phyloP scores from a whole-genome alignment of 2,113 vertebrate species.

The Dasyornis broadbenti region DNA sequence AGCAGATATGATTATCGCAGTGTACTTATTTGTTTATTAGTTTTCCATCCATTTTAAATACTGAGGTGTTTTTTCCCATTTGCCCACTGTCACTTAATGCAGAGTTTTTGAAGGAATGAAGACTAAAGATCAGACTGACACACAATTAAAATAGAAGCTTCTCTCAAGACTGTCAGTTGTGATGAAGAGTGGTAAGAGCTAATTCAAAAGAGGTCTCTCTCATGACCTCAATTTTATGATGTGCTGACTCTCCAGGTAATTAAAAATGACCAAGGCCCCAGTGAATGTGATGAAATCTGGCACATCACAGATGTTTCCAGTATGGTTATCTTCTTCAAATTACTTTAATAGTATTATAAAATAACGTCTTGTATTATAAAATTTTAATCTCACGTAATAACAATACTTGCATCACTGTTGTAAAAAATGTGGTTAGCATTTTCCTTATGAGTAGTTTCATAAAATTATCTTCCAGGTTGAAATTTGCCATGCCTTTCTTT shows the following conservation, averaged over 20 bases:
- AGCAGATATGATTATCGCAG: neutral
- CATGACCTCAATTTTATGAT: constrained; percentile 64
- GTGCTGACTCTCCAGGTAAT: constrained; percentile 48
- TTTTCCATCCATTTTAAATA: neutral
- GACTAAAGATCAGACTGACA: neutral
- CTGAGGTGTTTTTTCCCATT: neutral
- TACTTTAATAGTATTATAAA: constrained; percentile 14
- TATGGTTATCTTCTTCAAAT: neutral
- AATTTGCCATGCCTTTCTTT: neutral
- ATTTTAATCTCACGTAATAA: neutral
- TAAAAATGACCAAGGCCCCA: constrained; percentile 16
- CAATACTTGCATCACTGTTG: neutral
- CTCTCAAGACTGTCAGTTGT: constrained; percentile 7
- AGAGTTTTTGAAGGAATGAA: neutral
- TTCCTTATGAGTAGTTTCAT: neutral
- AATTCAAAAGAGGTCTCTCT: constrained; percentile 27
- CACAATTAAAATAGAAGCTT: neutral
- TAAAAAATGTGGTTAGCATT: neutral
- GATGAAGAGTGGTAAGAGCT: constrained; percentile 34
- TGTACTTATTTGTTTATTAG: neutral
- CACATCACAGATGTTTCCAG: constrained; percentile 42
- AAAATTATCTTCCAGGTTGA: neutral
- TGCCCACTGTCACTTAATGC: neutral
- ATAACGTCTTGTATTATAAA: neutral
- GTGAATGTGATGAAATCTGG: constrained; percentile 54